These are phyloP conservation scores for Dendrocincla tyrannina DNA, from an alignment of 2,797 vertebrate species.

Conservation along the genomic window DNA sequence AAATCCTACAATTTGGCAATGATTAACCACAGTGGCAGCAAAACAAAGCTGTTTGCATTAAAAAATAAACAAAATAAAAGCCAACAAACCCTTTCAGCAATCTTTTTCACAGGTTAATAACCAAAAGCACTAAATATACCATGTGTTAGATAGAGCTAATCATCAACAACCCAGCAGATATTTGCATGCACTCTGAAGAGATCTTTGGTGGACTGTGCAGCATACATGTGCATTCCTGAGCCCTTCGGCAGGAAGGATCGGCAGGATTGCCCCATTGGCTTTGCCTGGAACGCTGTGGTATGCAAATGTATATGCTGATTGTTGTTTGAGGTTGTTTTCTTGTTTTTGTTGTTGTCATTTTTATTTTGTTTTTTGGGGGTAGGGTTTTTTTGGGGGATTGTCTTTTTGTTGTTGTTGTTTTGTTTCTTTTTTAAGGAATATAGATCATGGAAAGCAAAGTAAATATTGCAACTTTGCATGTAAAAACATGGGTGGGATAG, in stretches of 20 bases:
- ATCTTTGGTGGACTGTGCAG: not conserved
- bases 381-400: not conserved
- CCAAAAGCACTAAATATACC: not conserved
- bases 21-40: conserved; percentile 43
- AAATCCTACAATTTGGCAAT: conserved; percentile 46
- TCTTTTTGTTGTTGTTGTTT: not conserved
- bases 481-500: not conserved
- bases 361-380: not conserved
- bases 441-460: conserved; percentile 28
- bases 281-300: conserved; percentile 59
- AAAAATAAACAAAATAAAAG: not conserved
- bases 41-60: not conserved
- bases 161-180: not conserved
- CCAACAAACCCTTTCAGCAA: not conserved
- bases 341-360: not conserved
- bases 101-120: not conserved
- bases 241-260: not conserved
- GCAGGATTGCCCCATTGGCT: not conserved
- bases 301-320: conserved; percentile 21
- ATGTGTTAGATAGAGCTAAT: not conserved
- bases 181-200: not conserved
- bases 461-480: not conserved
- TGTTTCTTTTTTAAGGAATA: not conserved
- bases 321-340: not conserved
- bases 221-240: accelerated